Evolutionary conservation across 92 coral and sea anemone genomes (phyloP), one percentile per base, ranked within the genome.

Genomic region (Phymanthus crucifer): DNA sequence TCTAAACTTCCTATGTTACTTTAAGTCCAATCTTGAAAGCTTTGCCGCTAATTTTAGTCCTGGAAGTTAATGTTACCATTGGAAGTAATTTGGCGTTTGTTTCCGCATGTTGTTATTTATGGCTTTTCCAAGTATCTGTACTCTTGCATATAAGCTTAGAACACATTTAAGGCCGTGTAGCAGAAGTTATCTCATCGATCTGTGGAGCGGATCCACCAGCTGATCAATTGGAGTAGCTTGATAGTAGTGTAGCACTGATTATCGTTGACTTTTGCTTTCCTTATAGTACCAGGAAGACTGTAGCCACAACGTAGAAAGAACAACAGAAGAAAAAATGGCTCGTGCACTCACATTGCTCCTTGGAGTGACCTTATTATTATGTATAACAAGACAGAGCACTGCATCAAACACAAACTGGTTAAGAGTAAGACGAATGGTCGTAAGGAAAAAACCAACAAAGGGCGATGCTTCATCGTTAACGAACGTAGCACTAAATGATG

Each of bases 1-100:
- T n/a, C 33, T 61, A 33, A 61, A 61, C 68, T 61, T 61, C 68
- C 68, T 61, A 61, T 61, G 26, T 61, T 29, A 24, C 68, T 61
- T 61, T 61, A 29, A 61, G 68, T 8, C 68, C 33, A 61, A 29
- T 61, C 32, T 61, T 27, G 68, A 61, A 61, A 61, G 68, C 68
- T 61, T 61, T 61, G 8, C 33, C 68, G 34, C 68, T 27, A 61
- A 27, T 61, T 61, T 61, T 61, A 29, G 68, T 61, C 13, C 29
- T 27, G 32, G 34, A 61, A 61, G 13, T 9, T 61, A 61, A 61
- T 61, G 68, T 29, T 34, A 3, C 32, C 34, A 24, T 33, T 61
- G 68, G 68, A 61, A 61, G 33, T 29, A 61, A 27, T 61, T 61
- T 61, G 34, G 29, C 68, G 27, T 27, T 61, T 61, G 34, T 21